Conservation (phyloP, 2,797 vertebrate genomes). For the Austrolebias charrua region DNA sequence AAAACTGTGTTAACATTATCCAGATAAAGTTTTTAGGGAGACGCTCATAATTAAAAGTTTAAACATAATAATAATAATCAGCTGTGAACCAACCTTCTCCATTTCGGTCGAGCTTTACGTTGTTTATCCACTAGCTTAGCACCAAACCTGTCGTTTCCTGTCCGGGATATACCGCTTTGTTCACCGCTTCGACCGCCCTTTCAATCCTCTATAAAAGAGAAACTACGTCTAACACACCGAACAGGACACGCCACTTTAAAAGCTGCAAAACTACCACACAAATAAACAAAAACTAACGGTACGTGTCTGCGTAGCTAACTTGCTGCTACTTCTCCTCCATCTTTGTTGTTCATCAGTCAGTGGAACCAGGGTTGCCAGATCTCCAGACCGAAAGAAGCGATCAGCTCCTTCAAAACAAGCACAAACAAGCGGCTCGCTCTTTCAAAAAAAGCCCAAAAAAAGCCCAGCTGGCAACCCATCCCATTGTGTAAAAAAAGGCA, state of each 20-base stretch:
- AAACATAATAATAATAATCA: not conserved
- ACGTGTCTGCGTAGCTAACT: conserved; percentile 32
- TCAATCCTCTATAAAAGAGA: not conserved
- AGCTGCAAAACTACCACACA: not conserved
- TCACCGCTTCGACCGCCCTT: conserved; percentile 17
- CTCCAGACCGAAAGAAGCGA: no score
- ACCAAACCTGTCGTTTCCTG: conserved; percentile 44
- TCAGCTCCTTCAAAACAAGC: no score
- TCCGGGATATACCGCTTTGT: conserved; percentile 34
- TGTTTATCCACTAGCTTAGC: not conserved
- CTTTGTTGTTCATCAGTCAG: conserved; percentile 55
- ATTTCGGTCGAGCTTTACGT: conserved; percentile 35
- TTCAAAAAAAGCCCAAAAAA: no score
- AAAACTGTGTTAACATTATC: no score
- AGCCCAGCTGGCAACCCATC: no score
- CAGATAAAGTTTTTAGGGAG: no score
- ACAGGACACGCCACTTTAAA: not conserved
- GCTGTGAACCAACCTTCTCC: conserved; percentile 64
- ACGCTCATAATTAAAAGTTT: no score
- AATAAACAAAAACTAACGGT: not conserved
- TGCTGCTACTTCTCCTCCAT: conserved; percentile 57
- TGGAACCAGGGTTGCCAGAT: no score
- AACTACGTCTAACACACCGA: not conserved
- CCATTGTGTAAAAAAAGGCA: no score
- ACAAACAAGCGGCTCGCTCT: no score